Evolutionary conservation across 2,888 invertebrate genomes (phyloP), one percentile per base, ranked within the genome.

Genomic region (Polylopha cassiicola): DNA sequence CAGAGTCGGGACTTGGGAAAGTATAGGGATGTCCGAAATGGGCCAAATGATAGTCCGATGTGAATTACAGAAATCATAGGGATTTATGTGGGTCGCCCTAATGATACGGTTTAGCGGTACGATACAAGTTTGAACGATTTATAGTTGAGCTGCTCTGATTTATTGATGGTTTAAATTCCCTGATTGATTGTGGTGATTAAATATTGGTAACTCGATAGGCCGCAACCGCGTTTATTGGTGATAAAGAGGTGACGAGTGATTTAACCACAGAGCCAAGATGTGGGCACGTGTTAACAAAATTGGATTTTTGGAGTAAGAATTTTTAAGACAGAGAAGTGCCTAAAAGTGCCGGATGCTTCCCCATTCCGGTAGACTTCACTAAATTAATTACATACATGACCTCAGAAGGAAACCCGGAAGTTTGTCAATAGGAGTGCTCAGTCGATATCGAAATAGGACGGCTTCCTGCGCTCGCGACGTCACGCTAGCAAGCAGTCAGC

Each of bases 51-150:
- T 55, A 55, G 48, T 57, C 56, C 58, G 56, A 53, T 55, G 61
- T 67, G 65, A 73, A 68, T 72, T 73, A 75, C 73, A 61, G 63
- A 68, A 70, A 69, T 61, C 54, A 58, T 52, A 51, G 58, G 62
- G 61, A 65, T 68, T 62, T 62, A 48, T 58, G 52, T 55, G 52
- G 60, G 51, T 46, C 48, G 55, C 51, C 41, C 53, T 73, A 73
- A 73, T 74, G 59, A 73, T 67, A 71, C 52, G 56, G 61, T 59
- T 62, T 53, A 52, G 51, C 48, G 47, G 49, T 54, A 44, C 51
- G 51, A 54, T 51, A 49, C 43, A 58, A 50, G 51, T 51, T 49
- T 51, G 53, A 52, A 53, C 39, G 41, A 41, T 41, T 41, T 30
- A 41, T 41, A 36, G 41, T 36, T 36, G 30, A 22, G 24, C 24